These are phyloP conservation scores for Tachuris rubrigastra DNA, from an alignment of 2,113 vertebrate genomes.

Conservation along the genomic window DNA sequence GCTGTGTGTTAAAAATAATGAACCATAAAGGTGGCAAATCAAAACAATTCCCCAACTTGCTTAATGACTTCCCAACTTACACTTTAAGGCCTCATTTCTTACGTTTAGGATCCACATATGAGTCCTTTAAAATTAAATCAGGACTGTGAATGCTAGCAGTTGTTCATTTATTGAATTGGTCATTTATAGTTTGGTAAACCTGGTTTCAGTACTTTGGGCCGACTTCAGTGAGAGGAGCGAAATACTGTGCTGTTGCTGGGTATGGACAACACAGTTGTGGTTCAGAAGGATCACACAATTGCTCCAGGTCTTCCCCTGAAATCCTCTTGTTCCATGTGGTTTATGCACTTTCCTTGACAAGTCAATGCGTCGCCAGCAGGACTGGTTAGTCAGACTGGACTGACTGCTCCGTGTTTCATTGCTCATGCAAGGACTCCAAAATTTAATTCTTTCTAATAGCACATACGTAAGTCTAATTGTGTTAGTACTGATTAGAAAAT, in stretches of 20 bases:
- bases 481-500: background rate
- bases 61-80: background rate
- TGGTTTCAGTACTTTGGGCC: background rate
- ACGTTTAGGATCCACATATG: background rate
- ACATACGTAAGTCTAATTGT: rapidly evolving
- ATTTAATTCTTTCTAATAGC: background rate
- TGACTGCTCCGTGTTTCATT: background rate
- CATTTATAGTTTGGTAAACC: background rate
- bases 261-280: background rate
- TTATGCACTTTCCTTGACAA: background rate
- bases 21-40: background rate
- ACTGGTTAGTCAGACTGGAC: background rate
- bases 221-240: background rate
- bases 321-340: background rate
- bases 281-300: background rate
- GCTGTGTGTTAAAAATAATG: background rate
- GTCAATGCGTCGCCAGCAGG: rapidly evolving
- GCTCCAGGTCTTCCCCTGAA: background rate
- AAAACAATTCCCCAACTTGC: background rate
- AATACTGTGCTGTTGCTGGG: background rate
- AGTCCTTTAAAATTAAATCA: background rate
- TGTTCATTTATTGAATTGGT: background rate
- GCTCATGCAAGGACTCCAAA: background rate
- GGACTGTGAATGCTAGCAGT: background rate
- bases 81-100: background rate